A percentile compares a stretch with the other conserved stretches of the same genome.
phyloP scores from a whole-genome alignment of 1,140 invertebrate genomes.

The Drosophila miranda region DNA sequence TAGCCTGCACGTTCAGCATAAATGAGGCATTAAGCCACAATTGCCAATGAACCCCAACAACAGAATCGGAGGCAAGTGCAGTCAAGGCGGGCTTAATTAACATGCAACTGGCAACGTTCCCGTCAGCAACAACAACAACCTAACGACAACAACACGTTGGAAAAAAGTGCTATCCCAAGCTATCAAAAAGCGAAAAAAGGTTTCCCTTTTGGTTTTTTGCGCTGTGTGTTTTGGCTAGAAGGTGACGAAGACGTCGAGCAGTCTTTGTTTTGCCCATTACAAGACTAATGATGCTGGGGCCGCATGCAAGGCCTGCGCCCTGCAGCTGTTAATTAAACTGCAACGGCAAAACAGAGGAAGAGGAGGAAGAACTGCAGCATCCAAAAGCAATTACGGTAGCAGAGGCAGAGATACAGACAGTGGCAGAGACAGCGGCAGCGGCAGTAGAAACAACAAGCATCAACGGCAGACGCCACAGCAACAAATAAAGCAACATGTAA shows the following conservation, averaged over 20 bases:
- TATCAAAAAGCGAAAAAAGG: slow-evolving; percentile 43
- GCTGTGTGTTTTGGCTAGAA: slow-evolving; percentile 30
- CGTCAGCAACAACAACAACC: slow-evolving; percentile 43
- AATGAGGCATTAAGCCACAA: slow-evolving; percentile 31
- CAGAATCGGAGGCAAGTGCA: slow-evolving; percentile 52
- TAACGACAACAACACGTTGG: slow-evolving; percentile 34
- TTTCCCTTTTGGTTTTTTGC: slow-evolving; percentile 1
- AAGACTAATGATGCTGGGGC: slow-evolving; percentile 58
- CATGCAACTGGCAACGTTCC: slow-evolving; percentile 71
- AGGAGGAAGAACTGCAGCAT: too few relatives aligned
- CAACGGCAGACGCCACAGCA: slow-evolving; percentile 25
- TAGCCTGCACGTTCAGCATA: slow-evolving; percentile 66
- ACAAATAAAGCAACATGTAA: slow-evolving; percentile 46
- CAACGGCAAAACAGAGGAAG: slow-evolving; percentile 1
- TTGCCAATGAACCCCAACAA: slow-evolving; percentile 31
- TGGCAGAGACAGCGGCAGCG: neutral
- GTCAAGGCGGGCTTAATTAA: slow-evolving; percentile 78
- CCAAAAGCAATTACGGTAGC: too few relatives aligned
- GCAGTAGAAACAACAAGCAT: slow-evolving; percentile 7
- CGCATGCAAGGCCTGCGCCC: slow-evolving; percentile 46
- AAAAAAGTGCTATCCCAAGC: slow-evolving; percentile 53
- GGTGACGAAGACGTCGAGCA: slow-evolving; percentile 36
- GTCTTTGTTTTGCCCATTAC: slow-evolving; percentile 62
- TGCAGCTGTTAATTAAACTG: slow-evolving; percentile 70
- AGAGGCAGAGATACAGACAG: neutral